These are phyloP conservation scores for Parnassius smintheus DNA, from an alignment of 2,888 invertebrate genomes.

Conservation along the genomic window DNA sequence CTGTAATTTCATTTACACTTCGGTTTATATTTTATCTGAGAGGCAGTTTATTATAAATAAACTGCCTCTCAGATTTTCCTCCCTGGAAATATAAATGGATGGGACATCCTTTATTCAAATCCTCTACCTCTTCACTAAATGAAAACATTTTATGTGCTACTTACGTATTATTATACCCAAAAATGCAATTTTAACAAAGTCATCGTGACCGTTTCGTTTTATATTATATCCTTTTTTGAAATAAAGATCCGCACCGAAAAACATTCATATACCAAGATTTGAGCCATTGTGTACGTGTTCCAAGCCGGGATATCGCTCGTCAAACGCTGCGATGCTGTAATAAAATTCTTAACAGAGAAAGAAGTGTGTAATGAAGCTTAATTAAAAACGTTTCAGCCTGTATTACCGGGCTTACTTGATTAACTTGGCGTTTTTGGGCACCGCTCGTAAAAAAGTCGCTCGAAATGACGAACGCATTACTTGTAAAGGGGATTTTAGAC, in stretches of 20 bases:
- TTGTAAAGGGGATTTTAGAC: slow-evolving; percentile 20
- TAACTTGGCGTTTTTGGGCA: slow-evolving; percentile 55
- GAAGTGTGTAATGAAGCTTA: slow-evolving; percentile 62
- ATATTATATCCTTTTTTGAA: slow-evolving; percentile 27
- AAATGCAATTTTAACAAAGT: slow-evolving; percentile 19
- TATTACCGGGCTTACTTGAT: slow-evolving; percentile 53
- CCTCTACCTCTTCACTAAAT: slow-evolving; percentile 18
- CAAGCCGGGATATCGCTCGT: slow-evolving; percentile 26
- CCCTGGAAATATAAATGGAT: slow-evolving; percentile 9
- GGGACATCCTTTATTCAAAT: slow-evolving; percentile 10
- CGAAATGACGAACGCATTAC: slow-evolving; percentile 48
- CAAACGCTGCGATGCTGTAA: slow-evolving; percentile 34
- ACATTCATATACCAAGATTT: slow-evolving; percentile 34
- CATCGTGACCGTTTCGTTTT: slow-evolving; percentile 26
- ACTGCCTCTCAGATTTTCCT: neutral
- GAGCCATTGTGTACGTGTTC: slow-evolving; percentile 30
- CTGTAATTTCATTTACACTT: too few relatives aligned
- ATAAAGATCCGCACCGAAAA: slow-evolving; percentile 30
- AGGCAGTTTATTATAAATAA: too few relatives aligned
- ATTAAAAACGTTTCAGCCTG: slow-evolving; percentile 65
- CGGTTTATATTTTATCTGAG: too few relatives aligned
- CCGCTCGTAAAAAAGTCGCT: slow-evolving; percentile 53
- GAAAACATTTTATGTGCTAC: slow-evolving; percentile 21
- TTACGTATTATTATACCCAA: slow-evolving; percentile 17
- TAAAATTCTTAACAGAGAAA: slow-evolving; percentile 49